phyloP scores from a whole-genome alignment of 2,888 invertebrate species.

The Acrobeloides nanus region DNA sequence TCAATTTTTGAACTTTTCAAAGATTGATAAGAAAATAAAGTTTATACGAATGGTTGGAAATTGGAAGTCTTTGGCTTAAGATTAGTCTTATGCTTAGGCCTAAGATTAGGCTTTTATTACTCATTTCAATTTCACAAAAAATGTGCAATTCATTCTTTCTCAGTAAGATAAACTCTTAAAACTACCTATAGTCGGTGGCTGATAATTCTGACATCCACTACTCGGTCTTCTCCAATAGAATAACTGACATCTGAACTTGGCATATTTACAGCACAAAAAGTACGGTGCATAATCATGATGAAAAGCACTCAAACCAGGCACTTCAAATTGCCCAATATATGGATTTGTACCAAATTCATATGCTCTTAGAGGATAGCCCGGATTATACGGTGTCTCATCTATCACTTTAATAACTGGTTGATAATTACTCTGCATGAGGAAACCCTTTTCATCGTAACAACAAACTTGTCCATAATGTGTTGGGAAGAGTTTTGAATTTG shows the following conservation, averaged over 20 bases:
- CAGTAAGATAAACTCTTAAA: too few species aligned
- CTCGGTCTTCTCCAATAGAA: constrained; percentile 81
- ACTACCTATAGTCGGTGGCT: constrained; percentile 79
- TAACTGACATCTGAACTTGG: constrained; percentile 86
- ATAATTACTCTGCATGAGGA: constrained; percentile 86
- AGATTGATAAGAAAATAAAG: too few species aligned
- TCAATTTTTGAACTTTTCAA: too few species aligned
- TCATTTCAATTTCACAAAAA: too few species aligned
- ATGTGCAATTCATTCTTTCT: too few species aligned
- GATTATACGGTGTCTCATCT: constrained; percentile 36
- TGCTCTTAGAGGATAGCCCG: constrained; percentile 51
- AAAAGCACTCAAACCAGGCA: constrained; percentile 89
- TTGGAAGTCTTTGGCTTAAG: too few species aligned
- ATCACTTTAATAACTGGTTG: constrained; percentile 63
- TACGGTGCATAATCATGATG: constrained; percentile 88
- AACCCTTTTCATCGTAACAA: constrained; percentile 85
- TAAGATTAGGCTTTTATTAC: too few species aligned
- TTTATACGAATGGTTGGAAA: too few species aligned
- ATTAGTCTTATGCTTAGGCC: too few species aligned
- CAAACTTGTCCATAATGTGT: constrained; percentile 76
- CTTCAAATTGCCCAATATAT: constrained; percentile 87
- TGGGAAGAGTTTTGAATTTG: too few species aligned
- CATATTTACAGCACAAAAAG: constrained; percentile 89
- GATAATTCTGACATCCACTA: constrained; percentile 90
- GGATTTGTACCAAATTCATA: constrained; percentile 82